These are phyloP conservation scores for Bos taurus DNA, from an alignment of 2,113 vertebrate genomes.

Conservation along the genomic window ARS-UCD2.0 NC_037330.1:50501501-50502000, in stretches of 20 bases:
- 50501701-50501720: neutral
- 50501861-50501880: neutral
- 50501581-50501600: constrained; percentile 12
- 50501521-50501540: neutral
- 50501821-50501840: neutral
- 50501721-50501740: neutral
- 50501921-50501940: neutral
- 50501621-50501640: neutral
- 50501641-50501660: neutral
- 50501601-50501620: neutral
- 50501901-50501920: neutral
- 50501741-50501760: neutral
- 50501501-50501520: neutral
- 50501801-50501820: neutral
- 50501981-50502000: constrained; percentile 16
- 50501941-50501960: neutral
- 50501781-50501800: neutral
- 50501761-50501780: constrained; percentile 6
- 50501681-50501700: neutral
- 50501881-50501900: neutral
- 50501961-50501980: neutral
- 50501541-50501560: neutral
- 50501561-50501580: neutral
- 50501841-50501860: neutral
- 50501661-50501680: neutral